These are phyloP conservation scores for Eustalomyia histrio DNA, from an alignment of 2,888 invertebrate species.

Conservation along the genomic window DNA sequence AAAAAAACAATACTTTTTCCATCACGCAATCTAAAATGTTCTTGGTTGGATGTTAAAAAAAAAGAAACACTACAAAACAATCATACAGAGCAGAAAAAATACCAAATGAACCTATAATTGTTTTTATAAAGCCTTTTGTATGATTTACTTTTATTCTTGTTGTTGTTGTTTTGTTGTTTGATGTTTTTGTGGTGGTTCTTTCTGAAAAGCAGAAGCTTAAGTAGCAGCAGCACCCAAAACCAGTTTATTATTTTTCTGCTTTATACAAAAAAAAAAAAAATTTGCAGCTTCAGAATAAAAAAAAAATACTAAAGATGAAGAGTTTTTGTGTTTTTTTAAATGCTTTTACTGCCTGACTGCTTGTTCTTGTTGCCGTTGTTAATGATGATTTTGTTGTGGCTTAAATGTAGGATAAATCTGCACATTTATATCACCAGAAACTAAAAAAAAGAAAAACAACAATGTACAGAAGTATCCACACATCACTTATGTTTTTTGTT, in stretches of 20 bases:
- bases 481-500: not conserved
- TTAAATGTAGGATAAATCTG: slow-evolving; percentile 26
- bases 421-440: slow-evolving; percentile 16
- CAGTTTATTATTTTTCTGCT: slow-evolving; percentile 50
- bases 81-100: not conserved
- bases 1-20: too few species aligned
- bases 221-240: slow-evolving; percentile 54
- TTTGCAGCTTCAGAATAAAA: slow-evolving; percentile 16
- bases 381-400: slow-evolving; percentile 19
- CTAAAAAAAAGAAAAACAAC: not conserved
- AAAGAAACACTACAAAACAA: not conserved
- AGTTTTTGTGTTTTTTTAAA: slow-evolving; percentile 24
- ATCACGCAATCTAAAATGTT: slow-evolving; percentile 13
- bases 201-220: slow-evolving; percentile 36
- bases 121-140: slow-evolving; percentile 43
- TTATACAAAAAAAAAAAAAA: slow-evolving; percentile 6
- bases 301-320: slow-evolving; percentile 32
- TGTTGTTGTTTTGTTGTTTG: slow-evolving; percentile 5
- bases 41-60: not conserved
- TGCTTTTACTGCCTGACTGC: slow-evolving; percentile 12
- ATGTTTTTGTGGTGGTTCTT: slow-evolving; percentile 31
- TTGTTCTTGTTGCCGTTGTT: not conserved
- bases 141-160: slow-evolving; percentile 35
- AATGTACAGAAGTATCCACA: not conserved
- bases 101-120: slow-evolving; percentile 47